These are phyloP conservation scores for Spheniscus mendiculus DNA, from an alignment of 2,113 vertebrate species.

Conservation along the genomic window DNA sequence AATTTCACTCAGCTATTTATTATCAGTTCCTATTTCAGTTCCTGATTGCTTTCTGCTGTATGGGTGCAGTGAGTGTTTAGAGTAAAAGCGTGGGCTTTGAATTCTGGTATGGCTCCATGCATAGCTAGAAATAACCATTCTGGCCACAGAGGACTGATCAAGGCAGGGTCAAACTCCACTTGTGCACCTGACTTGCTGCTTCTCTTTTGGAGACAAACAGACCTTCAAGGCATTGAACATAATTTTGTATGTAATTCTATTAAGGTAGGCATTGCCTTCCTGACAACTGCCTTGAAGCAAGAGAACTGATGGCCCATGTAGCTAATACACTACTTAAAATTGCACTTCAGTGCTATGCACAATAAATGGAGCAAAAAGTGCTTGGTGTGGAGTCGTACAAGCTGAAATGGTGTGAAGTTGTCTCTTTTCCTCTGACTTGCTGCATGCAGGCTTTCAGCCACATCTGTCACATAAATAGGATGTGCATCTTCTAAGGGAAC, in stretches of 20 bases:
- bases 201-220: not conserved
- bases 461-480: not conserved
- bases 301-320: not conserved
- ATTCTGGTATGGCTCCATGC: not conserved
- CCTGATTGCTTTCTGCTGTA: not conserved
- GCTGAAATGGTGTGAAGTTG: not conserved
- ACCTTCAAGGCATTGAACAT: not conserved
- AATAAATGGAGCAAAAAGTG: not conserved
- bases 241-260: not conserved
- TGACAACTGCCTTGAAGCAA: not conserved
- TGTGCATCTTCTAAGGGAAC: not conserved
- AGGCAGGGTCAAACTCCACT: not conserved
- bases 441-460: not conserved
- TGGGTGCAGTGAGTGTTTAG: accelerated
- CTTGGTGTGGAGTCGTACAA: not conserved
- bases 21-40: not conserved
- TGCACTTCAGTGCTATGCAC: accelerated
- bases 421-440: not conserved
- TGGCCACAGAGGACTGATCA: not conserved
- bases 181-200: not conserved
- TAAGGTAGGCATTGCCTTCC: not conserved
- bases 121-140: not conserved
- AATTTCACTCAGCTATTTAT: not conserved
- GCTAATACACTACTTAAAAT: not conserved
- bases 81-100: not conserved